A percentile compares a stretch with the other conserved stretches of the same genome.
Conservation (phyloP, 2,797 vertebrate genomes). For the Chromobotia macracanthus region DNA sequence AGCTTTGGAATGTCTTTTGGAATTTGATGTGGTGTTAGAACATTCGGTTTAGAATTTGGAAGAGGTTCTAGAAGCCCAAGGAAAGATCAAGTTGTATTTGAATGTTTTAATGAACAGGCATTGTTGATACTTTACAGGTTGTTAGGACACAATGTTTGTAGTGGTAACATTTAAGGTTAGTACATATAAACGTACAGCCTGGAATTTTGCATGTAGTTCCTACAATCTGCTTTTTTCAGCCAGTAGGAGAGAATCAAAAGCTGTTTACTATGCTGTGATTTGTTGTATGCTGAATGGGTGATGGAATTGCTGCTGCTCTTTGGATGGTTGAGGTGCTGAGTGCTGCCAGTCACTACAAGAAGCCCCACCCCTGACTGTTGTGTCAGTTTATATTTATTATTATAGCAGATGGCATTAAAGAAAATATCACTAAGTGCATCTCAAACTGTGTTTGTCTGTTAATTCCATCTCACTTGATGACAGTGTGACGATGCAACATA, state of each 20-base stretch:
- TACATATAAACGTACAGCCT: constrained; percentile 21
- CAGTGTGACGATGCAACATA: no score
- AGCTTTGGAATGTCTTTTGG: not conserved
- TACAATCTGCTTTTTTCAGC: constrained; percentile 30
- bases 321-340: constrained; percentile 32
- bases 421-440: constrained; percentile 71
- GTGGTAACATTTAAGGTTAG: constrained; percentile 20
- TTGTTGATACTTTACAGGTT: constrained; percentile 7
- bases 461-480: not conserved
- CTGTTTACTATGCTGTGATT: constrained; percentile 43
- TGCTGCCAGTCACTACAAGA: constrained; percentile 43
- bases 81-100: constrained; percentile 5
- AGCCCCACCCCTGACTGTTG: constrained; percentile 33
- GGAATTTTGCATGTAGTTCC: constrained; percentile 34
- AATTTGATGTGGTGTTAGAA: constrained; percentile 11
- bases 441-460: constrained; percentile 55
- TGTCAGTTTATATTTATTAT: constrained; percentile 78
- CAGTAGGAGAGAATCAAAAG: constrained; percentile 4
- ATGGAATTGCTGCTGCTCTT: constrained; percentile 11
- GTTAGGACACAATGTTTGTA: not conserved
- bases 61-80: not conserved
- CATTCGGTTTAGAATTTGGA: not conserved
- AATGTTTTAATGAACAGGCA: constrained; percentile 6
- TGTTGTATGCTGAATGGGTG: constrained; percentile 28
- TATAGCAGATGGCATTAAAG: constrained; percentile 46